Evolutionary conservation across 2,113 vertebrate genomes (phyloP).

Genomic region (Vanacampus margaritifer): DNA sequence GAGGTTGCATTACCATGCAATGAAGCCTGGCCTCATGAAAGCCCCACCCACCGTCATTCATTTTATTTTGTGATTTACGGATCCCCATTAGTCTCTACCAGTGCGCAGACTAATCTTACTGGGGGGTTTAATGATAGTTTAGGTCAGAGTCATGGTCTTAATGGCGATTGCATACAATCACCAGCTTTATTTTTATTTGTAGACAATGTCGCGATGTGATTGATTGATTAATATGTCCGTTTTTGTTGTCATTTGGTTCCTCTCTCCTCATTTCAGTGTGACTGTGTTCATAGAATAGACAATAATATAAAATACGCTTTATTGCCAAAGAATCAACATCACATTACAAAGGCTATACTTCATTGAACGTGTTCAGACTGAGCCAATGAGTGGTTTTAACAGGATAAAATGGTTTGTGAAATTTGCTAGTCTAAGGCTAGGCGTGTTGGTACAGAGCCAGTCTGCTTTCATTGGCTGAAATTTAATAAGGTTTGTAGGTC

Average conservation of each 20-base stretch:
- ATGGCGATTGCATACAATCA: constrained; percentile 27
- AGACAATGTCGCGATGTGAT: constrained; percentile 27
- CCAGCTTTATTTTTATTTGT: constrained; percentile 25
- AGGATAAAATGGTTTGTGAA: too few species aligned
- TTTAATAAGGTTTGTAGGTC: constrained; percentile 57
- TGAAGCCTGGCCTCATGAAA: constrained; percentile 3
- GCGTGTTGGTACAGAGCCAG: constrained; percentile 7
- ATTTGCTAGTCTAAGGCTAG: too few species aligned
- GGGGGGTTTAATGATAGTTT: constrained; percentile 43
- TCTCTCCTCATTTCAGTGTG: neutral
- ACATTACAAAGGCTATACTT: neutral
- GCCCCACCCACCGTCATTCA: constrained; percentile 37
- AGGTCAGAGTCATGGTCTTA: constrained; percentile 44
- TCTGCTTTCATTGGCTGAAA: constrained; percentile 6
- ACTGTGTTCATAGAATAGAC: neutral
- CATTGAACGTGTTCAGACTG: neutral
- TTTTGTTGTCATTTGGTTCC: neutral
- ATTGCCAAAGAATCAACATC: neutral
- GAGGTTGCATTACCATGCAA: constrained; percentile 31
- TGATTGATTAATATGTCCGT: constrained; percentile 6
- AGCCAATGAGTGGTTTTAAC: neutral
- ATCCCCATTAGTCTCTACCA: too few species aligned
- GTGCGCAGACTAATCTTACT: too few species aligned
- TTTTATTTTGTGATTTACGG: too few species aligned
- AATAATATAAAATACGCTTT: neutral